These are phyloP conservation scores for Tenthredo mesomela DNA, from an alignment of 2,888 invertebrate species.

Conservation along the genomic window DNA sequence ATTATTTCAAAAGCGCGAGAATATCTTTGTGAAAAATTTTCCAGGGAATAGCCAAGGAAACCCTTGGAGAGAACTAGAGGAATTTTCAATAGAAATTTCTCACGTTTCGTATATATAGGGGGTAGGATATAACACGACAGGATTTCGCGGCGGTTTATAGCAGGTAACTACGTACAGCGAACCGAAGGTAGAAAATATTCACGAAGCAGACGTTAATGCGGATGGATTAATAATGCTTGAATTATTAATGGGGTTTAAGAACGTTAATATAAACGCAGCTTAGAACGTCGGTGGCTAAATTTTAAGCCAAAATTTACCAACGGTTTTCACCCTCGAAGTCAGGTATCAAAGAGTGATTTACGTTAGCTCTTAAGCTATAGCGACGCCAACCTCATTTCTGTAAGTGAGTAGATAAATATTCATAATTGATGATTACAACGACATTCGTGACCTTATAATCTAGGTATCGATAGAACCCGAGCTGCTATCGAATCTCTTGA, in stretches of 20 bases:
- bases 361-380: not conserved
- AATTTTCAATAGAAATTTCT: conserved; percentile 59
- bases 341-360: conserved; percentile 29
- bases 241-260: conserved; percentile 26
- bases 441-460: not conserved
- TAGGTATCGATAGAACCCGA: not conserved
- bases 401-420: conserved; percentile 27
- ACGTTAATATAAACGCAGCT: conserved; percentile 29
- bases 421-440: not conserved
- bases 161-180: not conserved
- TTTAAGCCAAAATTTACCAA: conserved; percentile 8
- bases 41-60: not conserved
- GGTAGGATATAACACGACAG: not conserved
- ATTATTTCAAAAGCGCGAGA: conserved; percentile 17
- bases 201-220: conserved; percentile 27
- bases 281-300: conserved; percentile 1
- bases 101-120: not conserved
- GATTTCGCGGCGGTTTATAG: not conserved
- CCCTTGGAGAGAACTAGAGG: conserved; percentile 28
- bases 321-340: conserved; percentile 7
- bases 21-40: not conserved
- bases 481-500: conserved; percentile 22
- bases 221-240: conserved; percentile 34
- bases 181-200: conserved; percentile 7
- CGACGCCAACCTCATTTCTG: not conserved